These are phyloP conservation scores for Acleris holmiana DNA, from an alignment of 2,888 invertebrate species.

Conservation along the genomic window DNA sequence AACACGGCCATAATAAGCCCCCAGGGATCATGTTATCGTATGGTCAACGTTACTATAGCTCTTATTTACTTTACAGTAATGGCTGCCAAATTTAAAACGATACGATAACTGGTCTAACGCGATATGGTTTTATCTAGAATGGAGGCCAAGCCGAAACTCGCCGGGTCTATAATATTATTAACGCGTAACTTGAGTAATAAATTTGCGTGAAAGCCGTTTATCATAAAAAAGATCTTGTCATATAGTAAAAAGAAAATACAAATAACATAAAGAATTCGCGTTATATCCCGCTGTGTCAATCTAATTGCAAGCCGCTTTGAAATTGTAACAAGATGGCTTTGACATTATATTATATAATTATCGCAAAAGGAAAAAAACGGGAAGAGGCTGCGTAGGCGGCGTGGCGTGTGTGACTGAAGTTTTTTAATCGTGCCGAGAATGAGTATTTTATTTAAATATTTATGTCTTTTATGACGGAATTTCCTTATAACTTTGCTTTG, in stretches of 20 bases:
- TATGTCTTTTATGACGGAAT: too few relatives aligned
- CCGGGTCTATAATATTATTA: too few relatives aligned
- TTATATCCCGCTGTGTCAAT: conserved; percentile 8
- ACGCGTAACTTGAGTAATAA: background rate
- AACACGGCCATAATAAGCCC: too few relatives aligned
- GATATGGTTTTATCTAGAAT: too few relatives aligned
- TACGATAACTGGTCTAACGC: too few relatives aligned
- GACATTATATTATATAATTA: conserved; percentile 11
- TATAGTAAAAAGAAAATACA: conserved; percentile 8
- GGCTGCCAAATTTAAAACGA: too few relatives aligned
- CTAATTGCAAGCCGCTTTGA: conserved; percentile 15
- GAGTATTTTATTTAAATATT: too few relatives aligned
- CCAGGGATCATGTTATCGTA: too few relatives aligned
- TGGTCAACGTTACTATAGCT: too few relatives aligned
- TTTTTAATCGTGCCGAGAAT: background rate
- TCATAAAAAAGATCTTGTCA: background rate
- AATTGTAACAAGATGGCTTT: conserved; percentile 24
- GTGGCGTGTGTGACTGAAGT: background rate
- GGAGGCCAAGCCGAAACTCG: too few relatives aligned
- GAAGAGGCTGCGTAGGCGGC: background rate
- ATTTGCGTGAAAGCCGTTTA: background rate
- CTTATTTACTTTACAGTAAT: too few relatives aligned
- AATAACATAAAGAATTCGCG: conserved; percentile 2
- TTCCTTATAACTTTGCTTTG: too few relatives aligned
- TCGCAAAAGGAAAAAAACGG: background rate